A percentile compares a stretch with the other conserved stretches of the same genome.
Evolutionary conservation across 30 jellyfish, hydroid and myxozoan genomes (phyloP).

Genomic region (Turritopsis rubra): DNA sequence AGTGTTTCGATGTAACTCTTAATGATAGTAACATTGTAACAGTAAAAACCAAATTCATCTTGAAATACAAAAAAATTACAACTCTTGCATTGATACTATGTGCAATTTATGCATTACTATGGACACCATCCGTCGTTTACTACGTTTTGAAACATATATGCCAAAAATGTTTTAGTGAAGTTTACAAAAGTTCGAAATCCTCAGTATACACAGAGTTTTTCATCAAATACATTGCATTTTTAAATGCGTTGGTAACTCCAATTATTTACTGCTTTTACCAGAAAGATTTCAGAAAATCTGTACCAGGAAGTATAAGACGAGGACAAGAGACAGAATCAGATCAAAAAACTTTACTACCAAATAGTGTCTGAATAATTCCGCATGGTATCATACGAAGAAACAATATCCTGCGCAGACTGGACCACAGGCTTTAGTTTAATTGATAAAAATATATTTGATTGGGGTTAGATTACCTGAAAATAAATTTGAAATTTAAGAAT

Average conservation of each 20-base stretch:
- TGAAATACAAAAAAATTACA: conserved; percentile 10
- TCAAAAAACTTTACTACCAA: neutral
- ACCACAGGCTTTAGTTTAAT: too few relatives aligned
- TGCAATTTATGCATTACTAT: neutral
- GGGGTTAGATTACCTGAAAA: too few relatives aligned
- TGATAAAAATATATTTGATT: too few relatives aligned
- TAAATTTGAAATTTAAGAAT: too few relatives aligned
- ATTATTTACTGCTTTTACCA: conserved; percentile 16
- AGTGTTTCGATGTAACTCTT: conserved; percentile 5
- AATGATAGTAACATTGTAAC: neutral
- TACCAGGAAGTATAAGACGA: neutral
- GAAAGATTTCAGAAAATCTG: conserved; percentile 13
- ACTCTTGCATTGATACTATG: neutral
- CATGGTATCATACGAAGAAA: neutral
- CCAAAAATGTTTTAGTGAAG: conserved; percentile 1
- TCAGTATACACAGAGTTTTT: neutral
- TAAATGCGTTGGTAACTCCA: conserved; percentile 14
- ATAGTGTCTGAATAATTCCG: neutral
- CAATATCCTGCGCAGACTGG: too few relatives aligned
- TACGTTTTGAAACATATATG: conserved; percentile 6
- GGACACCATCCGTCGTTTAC: conserved; percentile 18
- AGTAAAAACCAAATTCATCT: neutral
- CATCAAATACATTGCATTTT: conserved; percentile 10
- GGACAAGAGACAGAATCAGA: neutral
- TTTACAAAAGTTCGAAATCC: neutral